These are phyloP conservation scores for Lota lota DNA, from an alignment of 2,113 vertebrate genomes.

Conservation along the genomic window DNA sequence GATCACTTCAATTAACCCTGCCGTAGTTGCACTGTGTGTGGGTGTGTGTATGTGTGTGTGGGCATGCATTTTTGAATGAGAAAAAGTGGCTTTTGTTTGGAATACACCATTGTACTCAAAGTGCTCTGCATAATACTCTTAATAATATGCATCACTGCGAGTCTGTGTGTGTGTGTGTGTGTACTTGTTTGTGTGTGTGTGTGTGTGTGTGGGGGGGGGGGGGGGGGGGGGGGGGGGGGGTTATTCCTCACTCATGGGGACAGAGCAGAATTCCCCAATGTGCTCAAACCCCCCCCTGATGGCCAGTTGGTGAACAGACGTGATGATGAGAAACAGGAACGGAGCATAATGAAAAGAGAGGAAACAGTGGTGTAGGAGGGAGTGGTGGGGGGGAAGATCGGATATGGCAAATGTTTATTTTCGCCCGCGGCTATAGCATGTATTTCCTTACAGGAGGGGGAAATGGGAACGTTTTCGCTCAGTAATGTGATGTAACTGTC, in stretches of 20 bases:
- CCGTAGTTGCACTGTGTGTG: too few relatives aligned
- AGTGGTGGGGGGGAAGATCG: constrained; percentile 14
- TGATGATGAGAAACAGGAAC: too few relatives aligned
- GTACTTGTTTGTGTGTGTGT: constrained; percentile 23
- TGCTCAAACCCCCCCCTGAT: constrained; percentile 14
- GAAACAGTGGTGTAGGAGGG: not conserved
- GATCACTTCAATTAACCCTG: too few relatives aligned
- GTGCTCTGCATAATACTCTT: too few relatives aligned
- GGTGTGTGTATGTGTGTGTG: constrained; percentile 10
- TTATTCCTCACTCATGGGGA: constrained; percentile 43
- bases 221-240: constrained; percentile 28
- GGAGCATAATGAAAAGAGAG: not conserved
- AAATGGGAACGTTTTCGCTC: constrained; percentile 16
- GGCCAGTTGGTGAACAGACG: too few relatives aligned
- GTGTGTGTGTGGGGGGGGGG: constrained; percentile 48
- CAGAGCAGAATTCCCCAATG: constrained; percentile 1
- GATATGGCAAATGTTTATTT: constrained; percentile 32
- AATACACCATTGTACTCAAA: too few relatives aligned
- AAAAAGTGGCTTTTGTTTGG: too few relatives aligned
- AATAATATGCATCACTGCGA: constrained; percentile 9
- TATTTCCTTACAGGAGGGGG: constrained; percentile 12
- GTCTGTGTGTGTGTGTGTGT: not conserved
- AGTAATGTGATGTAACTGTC: constrained; percentile 17
- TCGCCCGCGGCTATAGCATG: constrained; percentile 15
- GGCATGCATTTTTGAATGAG: too few relatives aligned